Evolutionary conservation across 2,888 invertebrate genomes (phyloP).

Genomic region (Peribatodes rhomboidaria): DNA sequence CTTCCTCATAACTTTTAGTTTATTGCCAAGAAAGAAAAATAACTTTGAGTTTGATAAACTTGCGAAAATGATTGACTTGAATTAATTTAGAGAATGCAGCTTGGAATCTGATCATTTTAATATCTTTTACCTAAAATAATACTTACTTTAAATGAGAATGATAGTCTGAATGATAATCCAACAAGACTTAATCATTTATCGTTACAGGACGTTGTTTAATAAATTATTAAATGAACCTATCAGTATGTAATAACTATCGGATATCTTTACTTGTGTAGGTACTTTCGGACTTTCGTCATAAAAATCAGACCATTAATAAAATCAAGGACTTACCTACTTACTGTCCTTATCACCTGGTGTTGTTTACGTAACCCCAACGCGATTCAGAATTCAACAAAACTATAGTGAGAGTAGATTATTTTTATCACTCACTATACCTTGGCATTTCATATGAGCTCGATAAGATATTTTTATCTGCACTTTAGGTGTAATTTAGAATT

Average conservation of each 20-base stretch:
- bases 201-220: too few species aligned
- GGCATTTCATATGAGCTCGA: constrained; percentile 6
- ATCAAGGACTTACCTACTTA: too few species aligned
- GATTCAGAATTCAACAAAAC: constrained; percentile 2
- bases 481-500: constrained; percentile 7
- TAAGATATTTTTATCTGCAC: background rate
- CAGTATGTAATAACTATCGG: too few species aligned
- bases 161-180: too few species aligned
- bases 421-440: constrained; percentile 9
- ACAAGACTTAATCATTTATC: too few species aligned
- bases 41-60: constrained; percentile 7
- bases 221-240: too few species aligned
- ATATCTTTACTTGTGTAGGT: too few species aligned
- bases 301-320: constrained; percentile 13
- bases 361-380: constrained; percentile 5
- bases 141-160: too few species aligned
- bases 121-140: too few species aligned
- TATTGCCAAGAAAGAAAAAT: background rate
- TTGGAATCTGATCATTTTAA: too few species aligned
- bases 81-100: too few species aligned
- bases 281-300: constrained; percentile 12
- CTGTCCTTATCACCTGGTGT: constrained; percentile 20
- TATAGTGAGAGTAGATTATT: constrained; percentile 2
- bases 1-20: constrained; percentile 1
- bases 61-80: background rate